Evolutionary conservation across 2,888 invertebrate species (phyloP).

Genomic region (Encarsia formosa): DNA sequence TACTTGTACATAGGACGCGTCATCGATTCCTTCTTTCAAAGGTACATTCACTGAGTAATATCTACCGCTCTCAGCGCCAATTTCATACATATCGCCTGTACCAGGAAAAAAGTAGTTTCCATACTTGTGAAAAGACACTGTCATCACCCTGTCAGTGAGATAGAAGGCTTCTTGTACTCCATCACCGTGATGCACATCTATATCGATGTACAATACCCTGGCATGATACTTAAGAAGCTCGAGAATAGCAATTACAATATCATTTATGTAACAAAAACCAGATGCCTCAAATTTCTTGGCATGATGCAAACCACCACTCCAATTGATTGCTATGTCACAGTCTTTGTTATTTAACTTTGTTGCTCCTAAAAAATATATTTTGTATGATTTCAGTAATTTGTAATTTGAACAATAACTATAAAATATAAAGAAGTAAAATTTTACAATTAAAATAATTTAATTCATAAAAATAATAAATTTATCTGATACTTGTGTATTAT

Average conservation of each 20-base stretch:
- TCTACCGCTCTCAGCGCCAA: slow-evolving; percentile 91
- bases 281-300: slow-evolving; percentile 99
- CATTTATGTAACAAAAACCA: slow-evolving; percentile 99
- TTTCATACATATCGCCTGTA: slow-evolving; percentile 98
- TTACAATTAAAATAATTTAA: background rate
- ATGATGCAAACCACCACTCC: slow-evolving; percentile 98
- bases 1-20: slow-evolving; percentile 83
- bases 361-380: slow-evolving; percentile 61
- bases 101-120: slow-evolving; percentile 98
- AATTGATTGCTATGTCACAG: slow-evolving; percentile 97
- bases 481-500: no score
- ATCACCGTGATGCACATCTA: slow-evolving; percentile 97
- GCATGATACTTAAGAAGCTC: slow-evolving; percentile 92
- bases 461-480: background rate
- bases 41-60: slow-evolving; percentile 99
- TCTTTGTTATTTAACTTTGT: slow-evolving; percentile 91
- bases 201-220: slow-evolving; percentile 94
- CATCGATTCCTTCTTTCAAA: slow-evolving; percentile 95
- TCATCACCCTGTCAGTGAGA: slow-evolving; percentile 96
- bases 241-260: slow-evolving; percentile 95
- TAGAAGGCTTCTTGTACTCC: slow-evolving; percentile 98
- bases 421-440: background rate
- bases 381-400: no score
- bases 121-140: slow-evolving; percentile 98
- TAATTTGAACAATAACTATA: background rate